A percentile compares a stretch with the other conserved stretches of the same genome.
These are phyloP conservation scores for Thunnus thynnus DNA, from an alignment of 2,113 vertebrate genomes.

Conservation along the genomic window DNA sequence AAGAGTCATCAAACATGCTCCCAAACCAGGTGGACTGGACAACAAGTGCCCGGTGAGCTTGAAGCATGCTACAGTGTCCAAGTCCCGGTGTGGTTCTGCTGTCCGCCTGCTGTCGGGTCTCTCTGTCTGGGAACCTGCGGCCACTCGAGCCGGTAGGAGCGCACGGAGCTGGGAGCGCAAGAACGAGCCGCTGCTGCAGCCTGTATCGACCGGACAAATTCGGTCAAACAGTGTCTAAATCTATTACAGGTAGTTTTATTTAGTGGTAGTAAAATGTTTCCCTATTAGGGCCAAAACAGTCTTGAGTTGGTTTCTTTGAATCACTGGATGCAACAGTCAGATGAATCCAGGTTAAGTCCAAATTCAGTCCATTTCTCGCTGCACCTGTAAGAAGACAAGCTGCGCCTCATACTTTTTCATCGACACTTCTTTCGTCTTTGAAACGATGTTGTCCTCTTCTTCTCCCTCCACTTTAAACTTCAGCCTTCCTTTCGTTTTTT, in stretches of 20 bases:
- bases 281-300: constrained; percentile 1
- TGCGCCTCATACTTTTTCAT: constrained; percentile 43
- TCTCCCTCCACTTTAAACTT: constrained; percentile 51
- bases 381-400: constrained; percentile 65
- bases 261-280: background rate
- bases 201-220: constrained; percentile 6
- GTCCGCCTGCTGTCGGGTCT: constrained; percentile 33
- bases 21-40: constrained; percentile 58
- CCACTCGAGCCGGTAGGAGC: constrained; percentile 41
- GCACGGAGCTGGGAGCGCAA: constrained; percentile 43
- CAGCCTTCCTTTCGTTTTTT: background rate
- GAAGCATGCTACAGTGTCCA: constrained; percentile 42
- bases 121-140: constrained; percentile 8
- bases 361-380: constrained; percentile 22
- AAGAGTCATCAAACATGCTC: constrained; percentile 73
- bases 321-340: constrained; percentile 21
- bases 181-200: constrained; percentile 15
- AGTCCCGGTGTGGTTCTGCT: constrained; percentile 46
- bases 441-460: constrained; percentile 1
- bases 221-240: constrained; percentile 8
- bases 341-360: constrained; percentile 60
- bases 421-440: constrained; percentile 32
- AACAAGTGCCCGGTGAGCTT: constrained; percentile 76
- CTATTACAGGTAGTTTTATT: too few species aligned
- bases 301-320: constrained; percentile 16